Percentiles rank a stretch among this genome's conserved stretches.
These are phyloP conservation scores for Chironomus riparius DNA, from an alignment of 2,888 invertebrate species.

Conservation along the genomic window DNA sequence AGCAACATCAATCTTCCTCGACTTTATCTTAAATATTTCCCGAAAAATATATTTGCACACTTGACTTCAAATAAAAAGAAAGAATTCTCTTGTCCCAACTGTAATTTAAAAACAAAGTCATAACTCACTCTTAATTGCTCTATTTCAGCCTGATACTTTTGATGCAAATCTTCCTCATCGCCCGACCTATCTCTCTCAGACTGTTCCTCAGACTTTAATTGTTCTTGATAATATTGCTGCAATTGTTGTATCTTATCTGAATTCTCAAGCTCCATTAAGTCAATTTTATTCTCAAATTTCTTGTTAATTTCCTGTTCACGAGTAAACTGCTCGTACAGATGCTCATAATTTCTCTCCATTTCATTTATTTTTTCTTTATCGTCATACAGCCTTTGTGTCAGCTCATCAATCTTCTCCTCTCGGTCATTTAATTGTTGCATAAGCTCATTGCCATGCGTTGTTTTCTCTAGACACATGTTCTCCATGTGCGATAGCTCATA, in stretches of 20 bases:
- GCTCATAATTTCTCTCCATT: constrained; percentile 14
- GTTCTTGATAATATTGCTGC: constrained; percentile 60
- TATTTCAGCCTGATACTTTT: constrained; percentile 75
- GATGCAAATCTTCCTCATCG: constrained; percentile 54
- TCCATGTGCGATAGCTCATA: constrained; percentile 28
- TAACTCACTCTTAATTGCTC: constrained; percentile 62
- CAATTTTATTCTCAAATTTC: constrained; percentile 60
- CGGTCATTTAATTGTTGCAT: constrained; percentile 17
- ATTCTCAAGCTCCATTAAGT: constrained; percentile 71
- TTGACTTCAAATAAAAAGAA: too few species aligned
- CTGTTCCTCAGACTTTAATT: constrained; percentile 41
- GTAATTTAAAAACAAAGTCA: neutral
- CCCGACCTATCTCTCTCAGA: constrained; percentile 41
- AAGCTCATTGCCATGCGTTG: constrained; percentile 8
- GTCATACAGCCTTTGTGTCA: constrained; percentile 1
- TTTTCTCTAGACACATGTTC: constrained; percentile 12
- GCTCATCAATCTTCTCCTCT: constrained; percentile 10
- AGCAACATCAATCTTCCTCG: too few species aligned
- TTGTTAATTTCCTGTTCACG: constrained; percentile 22
- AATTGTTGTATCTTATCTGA: constrained; percentile 72
- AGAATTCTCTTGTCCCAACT: too few species aligned
- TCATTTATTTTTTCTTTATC: constrained; percentile 6
- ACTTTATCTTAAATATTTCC: too few species aligned
- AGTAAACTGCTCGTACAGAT: constrained; percentile 21
- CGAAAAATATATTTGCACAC: too few species aligned